Base-by-base conservation (phyloP, 2,888 invertebrate genomes). In the Steinernema carpocapsae region DNA sequence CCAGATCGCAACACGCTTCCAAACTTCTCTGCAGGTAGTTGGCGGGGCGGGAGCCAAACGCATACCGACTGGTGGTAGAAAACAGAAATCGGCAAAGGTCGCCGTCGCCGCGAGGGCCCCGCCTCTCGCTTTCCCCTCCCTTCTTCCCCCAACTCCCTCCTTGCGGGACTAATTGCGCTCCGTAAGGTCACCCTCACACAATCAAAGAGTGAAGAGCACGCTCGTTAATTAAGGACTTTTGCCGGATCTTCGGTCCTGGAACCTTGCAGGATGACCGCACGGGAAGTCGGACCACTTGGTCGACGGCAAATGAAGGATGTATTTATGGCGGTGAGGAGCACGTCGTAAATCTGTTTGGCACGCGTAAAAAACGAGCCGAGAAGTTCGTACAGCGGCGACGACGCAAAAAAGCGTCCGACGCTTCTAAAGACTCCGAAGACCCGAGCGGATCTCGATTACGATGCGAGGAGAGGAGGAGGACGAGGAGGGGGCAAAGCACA, bases 201-300 rank as follows among this genome's bases (percentile, higher is more conserved):
- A 7, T 14, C 43, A 43, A 43, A 43, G 7, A 43, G 43, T 43
- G 26, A 56, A 22, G 56, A 26, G 24, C 6, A 14, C 56, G 56
- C n/a, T n/a, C 56, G 56, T 56, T 56, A 56, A 56, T 56, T 56
- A 24, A 56, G 56, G 56, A 56, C 56, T 19, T 14, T 43, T 14
- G 43, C 14, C 14, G 43, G 14, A 7, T 17, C 51, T 51, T 51
- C 12, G 51, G 12, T 6, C 22, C 17, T 19, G 56, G 22, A 22
- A 26, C 1, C 26, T 14, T 4, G 24, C 24, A 26, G 26, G 6
- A 22, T 26, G 24, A 24, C 56, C 43, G 43, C 10, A 43, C 10
- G 7, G 43, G 43, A 43, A 7, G 43, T 14, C 43, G 43, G 43
- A 14, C 43, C 43, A 43, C 43, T 14, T 14, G 43, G 43, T 14